A percentile compares a stretch with the other conserved stretches of the same genome.
phyloP scores from a whole-genome alignment of 2,113 vertebrate genomes.

The Hydropotes inermis region DNA sequence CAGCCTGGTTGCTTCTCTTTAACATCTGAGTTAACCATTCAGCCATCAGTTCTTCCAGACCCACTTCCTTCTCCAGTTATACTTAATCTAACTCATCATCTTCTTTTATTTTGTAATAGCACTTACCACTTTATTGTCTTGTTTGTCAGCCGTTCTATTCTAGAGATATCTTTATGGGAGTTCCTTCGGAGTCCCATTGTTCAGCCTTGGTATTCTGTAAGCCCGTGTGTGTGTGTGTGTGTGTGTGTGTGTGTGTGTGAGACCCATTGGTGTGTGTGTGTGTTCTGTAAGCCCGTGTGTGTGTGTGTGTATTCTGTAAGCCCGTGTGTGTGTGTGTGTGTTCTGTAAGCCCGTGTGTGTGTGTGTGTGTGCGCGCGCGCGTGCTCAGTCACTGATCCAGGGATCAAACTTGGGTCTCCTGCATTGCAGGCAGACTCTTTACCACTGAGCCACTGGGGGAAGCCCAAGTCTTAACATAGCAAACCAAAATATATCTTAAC shows the following conservation, averaged over 20 bases:
- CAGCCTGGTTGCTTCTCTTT: background rate
- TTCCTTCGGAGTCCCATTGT: background rate
- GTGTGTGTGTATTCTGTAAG: no score
- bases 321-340: no score
- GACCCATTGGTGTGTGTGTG: no score
- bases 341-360: no score
- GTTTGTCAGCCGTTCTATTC: background rate
- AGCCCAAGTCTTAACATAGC: background rate
- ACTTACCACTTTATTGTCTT: background rate
- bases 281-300: no score
- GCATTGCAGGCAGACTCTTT: background rate
- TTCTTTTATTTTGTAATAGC: slow-evolving; percentile 7
- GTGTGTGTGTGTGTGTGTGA: background rate
- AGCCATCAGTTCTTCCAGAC: background rate
- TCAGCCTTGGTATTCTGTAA: background rate
- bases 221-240: background rate
- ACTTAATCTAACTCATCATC: background rate
- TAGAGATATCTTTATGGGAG: background rate
- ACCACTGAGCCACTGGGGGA: background rate
- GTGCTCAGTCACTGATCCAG: background rate
- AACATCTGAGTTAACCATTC: background rate
- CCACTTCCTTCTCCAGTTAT: background rate
- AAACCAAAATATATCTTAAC: slow-evolving; percentile 14
- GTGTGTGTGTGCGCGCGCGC: no score
- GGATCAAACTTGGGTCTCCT: background rate